phyloP scores from a whole-genome alignment of 2,113 vertebrate genomes.

The Podarcis raffonei region DNA sequence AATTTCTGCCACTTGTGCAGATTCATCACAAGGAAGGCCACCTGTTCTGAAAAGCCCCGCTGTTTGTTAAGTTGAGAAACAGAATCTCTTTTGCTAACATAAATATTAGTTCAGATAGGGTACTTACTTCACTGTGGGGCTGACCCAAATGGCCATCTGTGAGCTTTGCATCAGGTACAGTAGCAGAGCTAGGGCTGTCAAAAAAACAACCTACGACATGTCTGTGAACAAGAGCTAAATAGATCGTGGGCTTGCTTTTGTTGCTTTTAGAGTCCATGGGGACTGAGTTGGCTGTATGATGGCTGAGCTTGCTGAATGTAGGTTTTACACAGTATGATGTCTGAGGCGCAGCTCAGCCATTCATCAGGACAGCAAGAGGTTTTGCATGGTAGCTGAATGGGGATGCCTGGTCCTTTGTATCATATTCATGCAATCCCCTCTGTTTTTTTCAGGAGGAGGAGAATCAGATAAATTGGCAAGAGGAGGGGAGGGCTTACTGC shows the following conservation, averaged over 20 bases:
- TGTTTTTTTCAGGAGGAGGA: no score
- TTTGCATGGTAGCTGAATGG: neutral
- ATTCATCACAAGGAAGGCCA: constrained; percentile 8
- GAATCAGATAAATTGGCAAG: no score
- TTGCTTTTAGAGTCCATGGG: neutral
- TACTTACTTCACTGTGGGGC: neutral
- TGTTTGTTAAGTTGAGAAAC: constrained; percentile 9
- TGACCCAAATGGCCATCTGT: neutral
- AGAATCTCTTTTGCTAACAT: constrained; percentile 1
- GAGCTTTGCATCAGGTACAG: neutral
- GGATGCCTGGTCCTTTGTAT: neutral
- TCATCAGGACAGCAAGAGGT: neutral
- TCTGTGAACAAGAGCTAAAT: neutral
- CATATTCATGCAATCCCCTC: neutral
- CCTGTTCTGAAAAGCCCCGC: constrained; percentile 15
- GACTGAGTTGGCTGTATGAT: neutral
- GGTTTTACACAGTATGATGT: neutral
- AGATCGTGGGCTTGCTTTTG: neutral
- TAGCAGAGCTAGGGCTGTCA: neutral
- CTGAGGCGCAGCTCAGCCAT: neutral
- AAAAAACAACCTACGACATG: neutral
- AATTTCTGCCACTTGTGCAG: constrained; percentile 29
- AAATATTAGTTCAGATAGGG: neutral
- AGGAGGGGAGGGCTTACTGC: no score
- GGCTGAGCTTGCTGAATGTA: neutral